A percentile compares a stretch with the other conserved stretches of the same genome.
Evolutionary conservation across 2,797 vertebrate species (phyloP).

Genomic region (Chromis chromis): DNA sequence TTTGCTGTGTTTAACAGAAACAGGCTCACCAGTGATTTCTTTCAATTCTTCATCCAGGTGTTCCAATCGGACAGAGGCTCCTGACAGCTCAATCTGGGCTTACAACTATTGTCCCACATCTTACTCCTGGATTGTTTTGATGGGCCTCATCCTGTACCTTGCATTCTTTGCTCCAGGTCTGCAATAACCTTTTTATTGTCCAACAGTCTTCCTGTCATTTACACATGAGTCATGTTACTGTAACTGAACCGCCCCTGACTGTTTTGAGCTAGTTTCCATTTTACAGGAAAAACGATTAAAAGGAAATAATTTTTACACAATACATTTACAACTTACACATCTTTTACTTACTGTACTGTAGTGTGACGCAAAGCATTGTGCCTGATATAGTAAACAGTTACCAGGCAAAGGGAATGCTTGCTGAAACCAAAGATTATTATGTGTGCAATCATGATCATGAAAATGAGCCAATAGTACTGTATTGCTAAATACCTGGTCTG

Average conservation of each 20-base stretch:
- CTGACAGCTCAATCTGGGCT: conserved; percentile 88
- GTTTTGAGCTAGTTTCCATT: too few relatives aligned
- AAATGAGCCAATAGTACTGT: not conserved
- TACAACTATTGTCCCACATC: conserved; percentile 97
- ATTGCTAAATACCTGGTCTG: not conserved
- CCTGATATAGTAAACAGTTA: too few relatives aligned
- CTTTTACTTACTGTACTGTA: too few relatives aligned
- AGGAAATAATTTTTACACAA: too few relatives aligned
- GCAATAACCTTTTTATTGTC: conserved; percentile 2
- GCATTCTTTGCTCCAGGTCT: conserved; percentile 96
- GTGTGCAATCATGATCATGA: too few relatives aligned
- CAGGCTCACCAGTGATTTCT: fast-evolving
- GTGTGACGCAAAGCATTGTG: too few relatives aligned
- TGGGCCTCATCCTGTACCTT: conserved; percentile 94
- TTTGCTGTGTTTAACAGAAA: not conserved
- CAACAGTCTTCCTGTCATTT: not conserved
- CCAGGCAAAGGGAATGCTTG: too few relatives aligned
- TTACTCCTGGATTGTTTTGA: conserved; percentile 93
- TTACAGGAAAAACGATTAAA: not conserved
- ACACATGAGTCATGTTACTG: not conserved
- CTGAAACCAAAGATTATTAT: not conserved
- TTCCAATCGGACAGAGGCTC: conserved; percentile 85
- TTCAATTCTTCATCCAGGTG: conserved; percentile 84
- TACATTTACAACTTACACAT: too few relatives aligned
- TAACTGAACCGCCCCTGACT: not conserved